These are phyloP conservation scores for Lepidocyrtoides sp. DNA, from an alignment of 2,888 invertebrate genomes.

Conservation along the genomic window DNA sequence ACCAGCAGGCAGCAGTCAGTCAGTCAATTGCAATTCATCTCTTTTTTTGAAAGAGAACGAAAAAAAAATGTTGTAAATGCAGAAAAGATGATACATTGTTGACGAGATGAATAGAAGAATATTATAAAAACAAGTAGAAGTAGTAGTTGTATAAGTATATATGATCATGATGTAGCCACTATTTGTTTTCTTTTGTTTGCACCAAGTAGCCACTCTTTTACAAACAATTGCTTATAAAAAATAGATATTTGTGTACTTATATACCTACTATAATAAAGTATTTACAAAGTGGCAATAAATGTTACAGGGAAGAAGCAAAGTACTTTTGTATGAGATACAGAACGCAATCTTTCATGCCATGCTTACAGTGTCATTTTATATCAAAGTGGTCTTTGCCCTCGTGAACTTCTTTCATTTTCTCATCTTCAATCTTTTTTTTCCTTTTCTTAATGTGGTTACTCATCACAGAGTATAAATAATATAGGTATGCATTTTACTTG, in stretches of 20 bases:
- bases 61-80: conserved; percentile 27
- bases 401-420: conserved; percentile 63
- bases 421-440: conserved; percentile 31
- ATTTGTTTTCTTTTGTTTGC: conserved; percentile 47
- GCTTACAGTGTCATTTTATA: conserved; percentile 9
- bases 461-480: no score
- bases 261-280: neutral
- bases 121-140: conserved; percentile 3
- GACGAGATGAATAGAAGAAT: no score
- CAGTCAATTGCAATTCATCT: conserved; percentile 75
- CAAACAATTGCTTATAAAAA: conserved; percentile 43
- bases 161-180: conserved; percentile 6
- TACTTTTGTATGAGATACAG: neutral
- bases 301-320: conserved; percentile 48
- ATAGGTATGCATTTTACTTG: neutral
- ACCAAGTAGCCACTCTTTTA: neutral
- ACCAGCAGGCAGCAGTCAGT: conserved; percentile 71
- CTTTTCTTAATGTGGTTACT: neutral
- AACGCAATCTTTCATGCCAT: neutral
- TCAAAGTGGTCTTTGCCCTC: conserved; percentile 59
- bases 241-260: neutral
- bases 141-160: neutral
- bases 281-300: conserved; percentile 29
- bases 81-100: conserved; percentile 7
- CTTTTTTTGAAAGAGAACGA: conserved; percentile 33